Evolutionary conservation across 2,888 invertebrate genomes (phyloP), one percentile per base, ranked within the genome.

Genomic region (Drosophila meridionalis): DNA sequence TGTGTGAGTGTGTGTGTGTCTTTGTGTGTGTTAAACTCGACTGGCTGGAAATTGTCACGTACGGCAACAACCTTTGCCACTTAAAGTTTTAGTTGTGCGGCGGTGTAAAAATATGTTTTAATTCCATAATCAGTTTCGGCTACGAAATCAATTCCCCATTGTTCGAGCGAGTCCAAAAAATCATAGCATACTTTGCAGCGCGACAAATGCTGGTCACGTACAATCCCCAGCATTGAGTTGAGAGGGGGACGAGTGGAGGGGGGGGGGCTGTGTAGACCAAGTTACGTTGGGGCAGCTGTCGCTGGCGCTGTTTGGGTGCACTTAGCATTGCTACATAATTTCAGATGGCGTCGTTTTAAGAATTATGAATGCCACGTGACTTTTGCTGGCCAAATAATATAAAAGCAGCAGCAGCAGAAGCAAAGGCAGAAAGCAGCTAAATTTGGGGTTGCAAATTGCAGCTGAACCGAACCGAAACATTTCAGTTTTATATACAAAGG

Each of bases 341-440:
- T 85, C 73, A 80, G 84, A 83, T 85, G 87, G 91, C 91, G 89
- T 86, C 91, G 83, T 90, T 90, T 87, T 87, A 91, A 91, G 92
- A 92, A 92, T 92, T 92, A 92, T 92, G 91, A 91, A 92, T 90
- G 92, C 91, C 91, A 92, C 91, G 91, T 92, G 91, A 92, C 91
- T 87, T 81, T 77, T 81, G 67, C 73, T 76, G 78, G 78, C 64
- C 78, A 86, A 83, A 86, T 72, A 82, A 83, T 70, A 80, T 70
- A 76, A 77, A 73, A 69, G 32, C 58, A 47, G n/a, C 28, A 40
- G 36, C 20, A 20, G 20, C 20, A 20, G 20, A 20, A 20, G 20
- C 20, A 11, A 20, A 40, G 12, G 14, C 5, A 40, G 14, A 14
- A 55, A 1, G 1, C 20, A 20, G 20, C 20, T 28, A 14, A 65